Evolutionary conservation across 2,113 vertebrate species (phyloP), one percentile per base, ranked within the genome.

Genomic region (Marmota monax): DNA sequence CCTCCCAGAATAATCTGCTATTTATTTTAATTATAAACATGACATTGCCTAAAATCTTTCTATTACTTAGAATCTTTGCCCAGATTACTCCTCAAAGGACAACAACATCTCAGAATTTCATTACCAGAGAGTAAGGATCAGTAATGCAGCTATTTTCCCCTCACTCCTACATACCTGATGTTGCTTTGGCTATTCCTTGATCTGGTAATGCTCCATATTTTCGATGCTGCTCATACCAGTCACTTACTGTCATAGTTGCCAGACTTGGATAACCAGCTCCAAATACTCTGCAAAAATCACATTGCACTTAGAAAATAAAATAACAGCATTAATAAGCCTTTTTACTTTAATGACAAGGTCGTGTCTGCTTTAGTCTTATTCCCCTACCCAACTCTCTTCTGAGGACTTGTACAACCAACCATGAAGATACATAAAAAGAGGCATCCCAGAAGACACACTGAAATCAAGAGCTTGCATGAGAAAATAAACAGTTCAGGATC

Each of bases 211-310:
- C 83, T 22, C 99, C 99, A 0, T 96, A 98, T 78, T 96, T 99
- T 7, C 45, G 98, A 96, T 99, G 99, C 56, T 99, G 99, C 0
- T 99, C 99, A 12, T 99, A 99, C 99, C 99, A 99, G 42, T 99
- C 99, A 56, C 99, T 98, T 93, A 99, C 99, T 0, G 99, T 99
- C 99, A 99, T 99, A 0, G 99, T 99, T 18, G 99, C 97, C 78
- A 99, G 98, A 88, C 99, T 99, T 0, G 99, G 99, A 89, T 99
- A 99, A 0, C 99, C 99, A 11, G 98, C 98, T 14, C 99, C 99
- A 95, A 99, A 99, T 90, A 99, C 99, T 79, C 99, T 99, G 94
- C 16, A 65, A 98, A 80, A 83, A 97, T 61, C 83, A 97, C 65
- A 97, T 0, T 42, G 25, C 25, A 42, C 76, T 97, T 92, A 97